Evolutionary conservation across 2,113 vertebrate genomes (phyloP), one percentile per base, ranked within the genome.

Genomic region (Fregata magnificens): DNA sequence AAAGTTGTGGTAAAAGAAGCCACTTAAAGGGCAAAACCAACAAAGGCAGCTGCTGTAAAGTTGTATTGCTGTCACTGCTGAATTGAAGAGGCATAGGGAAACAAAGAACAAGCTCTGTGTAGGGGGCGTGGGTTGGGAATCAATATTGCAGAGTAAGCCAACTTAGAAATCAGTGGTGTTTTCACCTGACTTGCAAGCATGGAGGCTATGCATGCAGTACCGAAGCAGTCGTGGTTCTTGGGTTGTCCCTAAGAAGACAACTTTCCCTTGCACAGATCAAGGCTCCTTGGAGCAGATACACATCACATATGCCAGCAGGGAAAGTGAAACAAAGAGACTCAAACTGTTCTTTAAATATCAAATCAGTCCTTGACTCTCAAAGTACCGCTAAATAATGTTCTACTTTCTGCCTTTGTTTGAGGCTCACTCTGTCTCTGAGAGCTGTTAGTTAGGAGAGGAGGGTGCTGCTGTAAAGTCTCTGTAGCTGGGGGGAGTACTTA

Each of bases 11-110:
- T 83, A 66, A 80, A 95, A 86, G 76, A 90, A 90, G 42, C 40
- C 67, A 62, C 47, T 78, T 80, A 45, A 63, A 83, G 31, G 53
- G 71, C 59, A 80, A 95, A 90, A 38, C 5, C 56, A 72, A 45
- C 29, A 92, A 90, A 90, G 28, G 82, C 74, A 92, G 72, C 38
- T 66, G 67, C 59, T 73, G 22, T 81, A 24, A 73, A 81, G 13
- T 53, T 59, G 6, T 86, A 0, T 69, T 93, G 79, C 71, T 86
- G 34, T 80, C 72, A 58, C 40, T 49, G 44, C 79, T 77, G 47
- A 6, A 3, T 7, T 90, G 62, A 80, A 80, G 71, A 88, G 45
- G 44, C n/a, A 53, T 1, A n/a, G 13, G 77, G 67, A 78, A 88
- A 92, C 26, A 78, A 83, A 66, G 67, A 87, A 29, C 44, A 47